Conservation (phyloP, 2,888 invertebrate species). For the Luffia ferchaultella region DNA sequence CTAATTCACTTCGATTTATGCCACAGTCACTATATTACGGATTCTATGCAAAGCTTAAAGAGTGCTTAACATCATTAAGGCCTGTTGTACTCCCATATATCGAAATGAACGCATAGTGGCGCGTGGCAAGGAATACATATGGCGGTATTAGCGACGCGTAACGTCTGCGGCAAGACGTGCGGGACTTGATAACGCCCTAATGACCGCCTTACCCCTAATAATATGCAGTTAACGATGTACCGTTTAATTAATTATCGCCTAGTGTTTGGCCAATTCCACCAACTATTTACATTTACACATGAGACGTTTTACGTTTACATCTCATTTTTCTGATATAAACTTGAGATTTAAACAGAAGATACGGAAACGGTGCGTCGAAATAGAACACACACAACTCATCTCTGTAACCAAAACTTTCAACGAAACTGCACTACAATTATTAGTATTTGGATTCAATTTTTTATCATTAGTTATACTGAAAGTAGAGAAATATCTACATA, state of each 20-base stretch:
- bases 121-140: conserved; percentile 34
- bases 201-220: neutral
- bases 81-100: conserved; percentile 1
- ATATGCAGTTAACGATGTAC: neutral
- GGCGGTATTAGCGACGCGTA: conserved; percentile 23
- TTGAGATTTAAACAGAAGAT: too few relatives aligned
- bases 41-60: conserved; percentile 15
- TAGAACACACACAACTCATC: too few relatives aligned
- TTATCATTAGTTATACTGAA: too few relatives aligned
- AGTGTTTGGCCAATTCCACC: too few relatives aligned
- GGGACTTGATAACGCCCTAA: conserved; percentile 12
- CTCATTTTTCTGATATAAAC: too few relatives aligned
- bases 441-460: too few relatives aligned
- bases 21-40: conserved; percentile 7
- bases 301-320: too few relatives aligned
- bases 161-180: conserved; percentile 26
- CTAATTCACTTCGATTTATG: conserved; percentile 12
- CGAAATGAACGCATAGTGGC: conserved; percentile 16
- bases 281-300: too few relatives aligned
- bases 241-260: neutral
- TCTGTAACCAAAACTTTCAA: too few relatives aligned
- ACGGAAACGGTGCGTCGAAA: too few relatives aligned
- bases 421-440: too few relatives aligned
- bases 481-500: too few relatives aligned
- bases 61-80: conserved; percentile 10